Conservation (phyloP, 2,113 vertebrate species). For the Dasyurus viverrinus region DNA sequence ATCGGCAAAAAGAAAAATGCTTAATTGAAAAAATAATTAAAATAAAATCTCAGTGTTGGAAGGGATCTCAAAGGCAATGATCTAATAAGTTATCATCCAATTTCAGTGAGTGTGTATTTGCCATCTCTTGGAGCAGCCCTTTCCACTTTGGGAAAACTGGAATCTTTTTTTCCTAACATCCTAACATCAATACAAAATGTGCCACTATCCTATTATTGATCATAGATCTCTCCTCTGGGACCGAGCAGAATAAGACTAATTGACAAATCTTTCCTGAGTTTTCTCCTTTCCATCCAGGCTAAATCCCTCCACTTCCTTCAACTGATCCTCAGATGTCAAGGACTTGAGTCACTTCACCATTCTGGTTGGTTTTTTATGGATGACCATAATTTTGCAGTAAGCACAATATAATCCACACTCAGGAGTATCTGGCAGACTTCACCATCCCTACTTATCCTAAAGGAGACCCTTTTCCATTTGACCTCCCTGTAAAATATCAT, state of each 20-base stretch:
- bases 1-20: neutral
- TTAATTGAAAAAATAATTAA: neutral
- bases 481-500: neutral
- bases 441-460: neutral
- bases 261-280: neutral
- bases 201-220: neutral
- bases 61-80: neutral
- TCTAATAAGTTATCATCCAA: neutral
- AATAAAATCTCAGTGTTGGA: neutral
- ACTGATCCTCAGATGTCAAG: neutral
- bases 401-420: neutral
- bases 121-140: neutral
- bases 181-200: neutral
- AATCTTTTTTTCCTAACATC: neutral
- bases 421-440: neutral
- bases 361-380: neutral
- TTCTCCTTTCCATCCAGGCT: neutral
- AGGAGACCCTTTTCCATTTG: neutral
- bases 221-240: neutral
- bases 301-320: neutral
- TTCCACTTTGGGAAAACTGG: neutral
- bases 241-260: neutral
- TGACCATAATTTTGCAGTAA: neutral
- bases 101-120: neutral
- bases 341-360: constrained; percentile 8